These are phyloP conservation scores for Ochlodes sylvanus DNA, from an alignment of 2,888 invertebrate species.

Conservation along the genomic window DNA sequence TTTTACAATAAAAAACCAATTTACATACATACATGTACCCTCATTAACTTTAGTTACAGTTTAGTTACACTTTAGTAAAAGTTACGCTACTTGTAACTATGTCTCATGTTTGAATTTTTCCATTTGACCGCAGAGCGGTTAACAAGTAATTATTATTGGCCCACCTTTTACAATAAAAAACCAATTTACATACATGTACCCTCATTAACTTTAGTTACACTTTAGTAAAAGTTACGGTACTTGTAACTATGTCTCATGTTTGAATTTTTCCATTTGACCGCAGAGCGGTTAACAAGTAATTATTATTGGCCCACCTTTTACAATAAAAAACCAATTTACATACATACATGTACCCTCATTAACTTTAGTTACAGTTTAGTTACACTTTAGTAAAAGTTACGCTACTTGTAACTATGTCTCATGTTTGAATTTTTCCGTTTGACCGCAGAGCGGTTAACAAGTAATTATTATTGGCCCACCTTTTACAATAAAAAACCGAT, in stretches of 20 bases:
- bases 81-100: constrained; percentile 13
- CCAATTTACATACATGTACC: neutral
- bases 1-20: neutral
- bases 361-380: constrained; percentile 35
- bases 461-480: neutral
- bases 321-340: neutral
- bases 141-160: no score
- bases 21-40: no score
- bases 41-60: constrained; percentile 32
- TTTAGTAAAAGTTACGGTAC: constrained; percentile 25
- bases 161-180: neutral
- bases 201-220: constrained; percentile 17
- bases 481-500: neutral
- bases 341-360: neutral
- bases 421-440: constrained; percentile 46
- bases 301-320: neutral
- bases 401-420: constrained; percentile 14
- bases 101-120: constrained; percentile 45
- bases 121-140: no score
- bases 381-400: constrained; percentile 30
- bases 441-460: no score
- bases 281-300: no score
- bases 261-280: constrained; percentile 47
- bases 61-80: no score
- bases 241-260: constrained; percentile 34